A percentile compares a stretch with the other conserved stretches of the same genome.
Conservation (phyloP, 2,888 invertebrate genomes). For the Microctonus aethiopoides region DNA sequence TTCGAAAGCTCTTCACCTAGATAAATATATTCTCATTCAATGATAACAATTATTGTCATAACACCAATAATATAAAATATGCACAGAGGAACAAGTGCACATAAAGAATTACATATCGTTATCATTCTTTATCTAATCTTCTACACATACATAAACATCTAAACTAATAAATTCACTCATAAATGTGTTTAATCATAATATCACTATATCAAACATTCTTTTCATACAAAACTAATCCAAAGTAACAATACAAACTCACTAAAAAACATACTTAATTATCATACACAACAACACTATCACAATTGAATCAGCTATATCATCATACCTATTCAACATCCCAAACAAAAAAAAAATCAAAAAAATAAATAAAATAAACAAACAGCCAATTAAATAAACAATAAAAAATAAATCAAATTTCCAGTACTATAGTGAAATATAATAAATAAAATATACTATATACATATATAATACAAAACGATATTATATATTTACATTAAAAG, state of each 20-base stretch:
- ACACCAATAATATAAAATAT: background rate
- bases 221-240: no score
- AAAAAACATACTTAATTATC: no score
- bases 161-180: background rate
- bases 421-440: background rate
- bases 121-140: background rate
- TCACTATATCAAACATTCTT: background rate
- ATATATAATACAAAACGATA: no score
- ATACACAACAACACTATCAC: background rate
- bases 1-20: no score
- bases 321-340: no score
- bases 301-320: background rate
- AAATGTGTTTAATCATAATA: background rate
- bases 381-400: background rate
- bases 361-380: background rate
- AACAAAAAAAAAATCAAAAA: background rate
- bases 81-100: background rate
- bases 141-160: no score
- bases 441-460: no score
- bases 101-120: background rate
- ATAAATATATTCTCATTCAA: no score
- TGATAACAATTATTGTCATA: background rate
- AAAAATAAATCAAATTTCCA: background rate
- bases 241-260: no score
- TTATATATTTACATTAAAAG: conserved; percentile 30